phyloP scores from a whole-genome alignment of 2,888 invertebrate genomes.

The Agrotis puta region DNA sequence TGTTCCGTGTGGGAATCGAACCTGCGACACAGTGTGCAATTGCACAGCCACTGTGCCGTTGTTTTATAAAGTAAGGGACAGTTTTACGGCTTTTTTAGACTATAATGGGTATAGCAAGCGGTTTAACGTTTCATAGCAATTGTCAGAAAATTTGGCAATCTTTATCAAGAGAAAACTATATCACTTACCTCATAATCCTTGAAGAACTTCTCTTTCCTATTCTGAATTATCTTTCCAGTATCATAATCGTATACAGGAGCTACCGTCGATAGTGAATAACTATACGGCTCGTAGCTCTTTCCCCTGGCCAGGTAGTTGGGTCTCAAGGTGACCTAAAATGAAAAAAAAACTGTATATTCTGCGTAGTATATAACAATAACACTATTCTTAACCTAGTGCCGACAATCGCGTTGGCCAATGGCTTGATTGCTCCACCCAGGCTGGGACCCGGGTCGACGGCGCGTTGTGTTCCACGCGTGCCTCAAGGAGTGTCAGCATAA shows the following conservation, averaged over 20 bases:
- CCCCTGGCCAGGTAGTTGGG: slow-evolving; percentile 55
- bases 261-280: slow-evolving; percentile 61
- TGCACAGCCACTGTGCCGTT: no score
- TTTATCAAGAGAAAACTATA: neutral
- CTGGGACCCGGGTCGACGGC: no score
- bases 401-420: no score
- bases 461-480: no score
- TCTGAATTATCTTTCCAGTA: slow-evolving; percentile 59
- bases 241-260: slow-evolving; percentile 61
- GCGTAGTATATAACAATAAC: neutral
- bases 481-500: no score
- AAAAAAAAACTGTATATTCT: neutral
- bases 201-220: slow-evolving; percentile 66
- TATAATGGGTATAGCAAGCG: no score
- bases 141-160: no score
- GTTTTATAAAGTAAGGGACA: neutral
- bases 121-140: no score
- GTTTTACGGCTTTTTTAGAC: neutral
- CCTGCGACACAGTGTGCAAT: no score
- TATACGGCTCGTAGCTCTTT: slow-evolving; percentile 69
- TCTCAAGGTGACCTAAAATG: slow-evolving; percentile 38
- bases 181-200: slow-evolving; percentile 79
- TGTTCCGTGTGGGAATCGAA: no score
- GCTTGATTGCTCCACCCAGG: no score
- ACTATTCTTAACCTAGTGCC: no score